Percentiles rank a stretch among this genome's conserved stretches.
Evolutionary conservation across 1,140 invertebrate species (phyloP).

Genomic region (Idris sp.): DNA sequence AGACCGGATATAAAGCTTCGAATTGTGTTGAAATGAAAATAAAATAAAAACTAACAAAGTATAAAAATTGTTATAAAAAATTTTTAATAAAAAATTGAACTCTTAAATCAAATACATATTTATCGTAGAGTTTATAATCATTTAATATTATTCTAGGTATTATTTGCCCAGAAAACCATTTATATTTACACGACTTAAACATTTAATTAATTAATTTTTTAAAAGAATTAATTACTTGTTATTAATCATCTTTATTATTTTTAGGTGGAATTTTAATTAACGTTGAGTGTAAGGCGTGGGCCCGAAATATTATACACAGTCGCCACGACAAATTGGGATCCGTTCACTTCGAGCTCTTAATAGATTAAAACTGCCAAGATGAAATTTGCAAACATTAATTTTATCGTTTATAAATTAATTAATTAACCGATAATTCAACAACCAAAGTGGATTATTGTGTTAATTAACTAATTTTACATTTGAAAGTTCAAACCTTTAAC

Average conservation of each 20-base stretch:
- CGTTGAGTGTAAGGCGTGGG: constrained; percentile 94
- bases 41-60: too few species aligned
- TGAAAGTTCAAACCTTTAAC: constrained; percentile 43
- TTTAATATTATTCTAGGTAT: too few species aligned
- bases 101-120: too few species aligned
- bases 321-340: constrained; percentile 88
- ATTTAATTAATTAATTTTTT: too few species aligned
- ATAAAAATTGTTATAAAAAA: too few species aligned
- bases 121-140: too few species aligned
- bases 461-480: constrained; percentile 51
- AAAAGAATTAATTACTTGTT: neutral
- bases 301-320: constrained; percentile 89
- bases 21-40: too few species aligned
- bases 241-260: constrained; percentile 62
- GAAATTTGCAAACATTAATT: too few species aligned
- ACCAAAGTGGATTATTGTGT: constrained; percentile 23
- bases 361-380: constrained; percentile 83
- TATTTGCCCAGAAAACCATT: too few species aligned
- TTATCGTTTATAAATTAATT: constrained; percentile 22
- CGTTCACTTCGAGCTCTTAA: constrained; percentile 92
- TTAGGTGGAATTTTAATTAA: constrained; percentile 91
- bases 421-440: constrained; percentile 34
- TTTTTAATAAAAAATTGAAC: too few species aligned
- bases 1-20: too few species aligned
- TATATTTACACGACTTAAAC: too few species aligned